Evolutionary conservation across 30 jellyfish, hydroid and myxozoan species (phyloP), one percentile per base, ranked within the genome.

Genomic region (Clytia hemisphaerica): DNA sequence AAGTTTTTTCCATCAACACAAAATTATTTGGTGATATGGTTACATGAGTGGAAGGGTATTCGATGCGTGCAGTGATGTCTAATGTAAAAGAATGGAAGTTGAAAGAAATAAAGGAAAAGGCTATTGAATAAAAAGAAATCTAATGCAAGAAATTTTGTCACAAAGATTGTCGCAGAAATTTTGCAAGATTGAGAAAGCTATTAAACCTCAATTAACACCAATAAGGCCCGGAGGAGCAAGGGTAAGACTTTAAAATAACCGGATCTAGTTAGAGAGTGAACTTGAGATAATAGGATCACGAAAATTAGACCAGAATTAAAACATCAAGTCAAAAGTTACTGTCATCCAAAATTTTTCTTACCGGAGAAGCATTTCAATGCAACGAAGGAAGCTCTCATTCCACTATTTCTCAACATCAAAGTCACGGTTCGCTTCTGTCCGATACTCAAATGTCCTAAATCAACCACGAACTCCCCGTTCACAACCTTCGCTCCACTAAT

Each of bases 361-460:
- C 95, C 95, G 1, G 93, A 29, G 45, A 61, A 84, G 44, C 95
- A 84, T 25, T 75, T 76, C 42, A 77, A 45, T 49, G 86, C 64
- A 36, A 84, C 95, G 76, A 84, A 84, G 3, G 95, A 92, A 29
- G 92, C 66, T 61, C 93, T 61, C 59, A 55, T 58, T n/a, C 95
- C 95, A 46, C 70, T 63, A 45, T 84, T 84, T 35, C 84, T 71
- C n/a, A 76, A 48, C 35, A 66, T 31, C n/a, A 84, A 50, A 21
- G 60, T 77, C 36, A 75, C 81, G 61, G 69, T 74, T 21, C 53
- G 71, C 40, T 65, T 83, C 19, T 51, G 67, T 15, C 85, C 95
- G 18, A 31, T 55, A n/a, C 57, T 37, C 10, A 76, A 78, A 78
- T 84, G 58, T 26, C 82, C 82, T 25, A 69, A 22, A 33, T 69